These are phyloP conservation scores for Malthinus flaveolus DNA, from an alignment of 2,888 invertebrate genomes.

Conservation along the genomic window DNA sequence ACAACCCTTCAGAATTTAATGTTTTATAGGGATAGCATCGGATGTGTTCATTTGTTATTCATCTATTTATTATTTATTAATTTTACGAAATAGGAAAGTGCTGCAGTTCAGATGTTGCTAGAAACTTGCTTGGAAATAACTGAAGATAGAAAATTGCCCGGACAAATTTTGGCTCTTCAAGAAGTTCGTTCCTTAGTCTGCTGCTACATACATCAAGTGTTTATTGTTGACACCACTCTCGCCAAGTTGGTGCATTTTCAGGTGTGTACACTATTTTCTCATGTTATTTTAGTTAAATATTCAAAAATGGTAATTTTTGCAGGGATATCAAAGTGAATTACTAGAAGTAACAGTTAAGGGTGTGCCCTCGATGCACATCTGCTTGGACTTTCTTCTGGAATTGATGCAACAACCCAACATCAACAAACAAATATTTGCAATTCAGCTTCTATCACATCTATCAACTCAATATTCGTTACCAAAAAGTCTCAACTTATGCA, in stretches of 20 bases:
- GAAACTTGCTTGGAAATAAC: constrained; percentile 85
- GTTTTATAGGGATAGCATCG: neutral
- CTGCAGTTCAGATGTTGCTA: constrained; percentile 77
- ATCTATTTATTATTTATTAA: neutral
- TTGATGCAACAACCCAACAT: constrained; percentile 90
- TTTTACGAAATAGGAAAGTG: constrained; percentile 45
- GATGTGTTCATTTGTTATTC: neutral
- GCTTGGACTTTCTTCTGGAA: constrained; percentile 94
- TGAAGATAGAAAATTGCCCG: constrained; percentile 70
- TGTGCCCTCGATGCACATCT: constrained; percentile 98
- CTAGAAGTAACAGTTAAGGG: constrained; percentile 90
- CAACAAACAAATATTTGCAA: constrained; percentile 93
- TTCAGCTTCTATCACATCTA: constrained; percentile 88
- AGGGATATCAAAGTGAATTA: constrained; percentile 88
- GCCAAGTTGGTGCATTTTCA: constrained; percentile 97
- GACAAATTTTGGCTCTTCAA: constrained; percentile 77
- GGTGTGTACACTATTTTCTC: constrained; percentile 38
- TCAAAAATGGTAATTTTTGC: constrained; percentile 25
- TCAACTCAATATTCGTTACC: constrained; percentile 94
- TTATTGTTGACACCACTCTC: constrained; percentile 91
- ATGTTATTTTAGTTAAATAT: constrained; percentile 4
- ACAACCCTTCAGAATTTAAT: no score
- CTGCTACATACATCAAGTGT: constrained; percentile 94
- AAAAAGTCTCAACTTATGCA: constrained; percentile 87
- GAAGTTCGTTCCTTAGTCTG: constrained; percentile 93